A percentile compares a stretch with the other conserved stretches of the same genome.
phyloP scores from a whole-genome alignment of 1,140 invertebrate genomes.

The Pachypsylla venusta region DNA sequence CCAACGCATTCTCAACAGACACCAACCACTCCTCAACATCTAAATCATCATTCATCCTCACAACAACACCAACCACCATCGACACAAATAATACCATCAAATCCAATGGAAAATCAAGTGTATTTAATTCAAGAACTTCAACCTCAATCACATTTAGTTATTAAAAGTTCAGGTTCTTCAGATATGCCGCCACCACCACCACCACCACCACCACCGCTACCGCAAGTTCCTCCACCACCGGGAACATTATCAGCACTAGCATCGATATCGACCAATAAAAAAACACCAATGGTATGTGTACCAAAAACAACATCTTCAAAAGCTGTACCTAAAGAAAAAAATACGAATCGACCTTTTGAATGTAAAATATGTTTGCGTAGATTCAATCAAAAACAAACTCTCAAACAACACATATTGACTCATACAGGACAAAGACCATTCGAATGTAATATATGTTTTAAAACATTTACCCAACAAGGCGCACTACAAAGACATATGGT shows the following conservation, averaged over 20 bases:
- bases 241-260: no score
- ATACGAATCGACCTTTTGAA: slow-evolving; percentile 14
- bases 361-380: slow-evolving; percentile 15
- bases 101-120: not conserved
- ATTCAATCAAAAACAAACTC: slow-evolving; percentile 36
- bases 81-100: not conserved
- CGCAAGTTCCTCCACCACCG: not conserved
- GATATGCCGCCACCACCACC: not conserved
- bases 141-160: not conserved
- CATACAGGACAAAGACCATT: slow-evolving; percentile 37
- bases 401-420: slow-evolving; percentile 50
- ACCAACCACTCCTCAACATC: not conserved
- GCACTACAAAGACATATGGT: slow-evolving; percentile 33
- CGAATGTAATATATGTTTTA: slow-evolving; percentile 52
- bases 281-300: no score
- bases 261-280: no score
- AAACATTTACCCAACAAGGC: slow-evolving; percentile 57
- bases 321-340: no score
- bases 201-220: not conserved
- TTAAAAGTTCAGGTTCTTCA: not conserved
- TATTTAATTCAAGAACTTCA: not conserved
- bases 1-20: not conserved
- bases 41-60: not conserved
- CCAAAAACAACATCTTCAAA: not conserved
- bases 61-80: not conserved